Evolutionary conservation across 1,140 invertebrate species (phyloP), one percentile per base, ranked within the genome.

Genomic region (Lethrus apterus): DNA sequence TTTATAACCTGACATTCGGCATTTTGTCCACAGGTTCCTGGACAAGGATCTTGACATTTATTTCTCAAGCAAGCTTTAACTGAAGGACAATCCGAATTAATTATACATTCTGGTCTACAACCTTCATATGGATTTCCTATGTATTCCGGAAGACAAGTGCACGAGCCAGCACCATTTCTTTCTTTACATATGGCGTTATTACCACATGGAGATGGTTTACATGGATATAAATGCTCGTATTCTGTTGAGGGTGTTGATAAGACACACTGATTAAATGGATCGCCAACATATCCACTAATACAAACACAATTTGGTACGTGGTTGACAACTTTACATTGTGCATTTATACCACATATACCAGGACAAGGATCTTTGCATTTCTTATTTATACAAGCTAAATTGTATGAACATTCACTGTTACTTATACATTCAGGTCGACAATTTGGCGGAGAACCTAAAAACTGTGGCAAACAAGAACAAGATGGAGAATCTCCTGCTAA

Each of bases 181-280:
- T 81, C 70, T 21, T 81, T 77, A 60, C 88, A 92, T 55, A 81
- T 72, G 5, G 87, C 78, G 66, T 90, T 89, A 13, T 65, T 60
- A 29, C 86, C 87, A 70, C 84, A 89, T 3, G 83, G 83, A 7
- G 83, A 83, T 7, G 84, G 84, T 66, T 80, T 75, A 54, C 84
- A 87, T 1, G 77, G 70, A 54, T 78, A 68, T 44, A 67, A 58
- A 40, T 58, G 56, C 34, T 66, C 72, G 7, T 5, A 15, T 32
- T 18, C 9, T 31, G 10, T 15, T 5, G n/a, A n/a, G 2, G 14
- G n/a, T 2, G 36, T 36, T 47, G 23, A 13, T 35, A 42, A 42
- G 35, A 58, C 54, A 52, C 80, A 82, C 40, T 66, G 66, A 41
- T 64, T 67, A 36, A 80, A 77, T n/a, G 80, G 77, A 66, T 82